Evolutionary conservation across 2,888 invertebrate species (phyloP).

Genomic region (Acholoe squamosa): DNA sequence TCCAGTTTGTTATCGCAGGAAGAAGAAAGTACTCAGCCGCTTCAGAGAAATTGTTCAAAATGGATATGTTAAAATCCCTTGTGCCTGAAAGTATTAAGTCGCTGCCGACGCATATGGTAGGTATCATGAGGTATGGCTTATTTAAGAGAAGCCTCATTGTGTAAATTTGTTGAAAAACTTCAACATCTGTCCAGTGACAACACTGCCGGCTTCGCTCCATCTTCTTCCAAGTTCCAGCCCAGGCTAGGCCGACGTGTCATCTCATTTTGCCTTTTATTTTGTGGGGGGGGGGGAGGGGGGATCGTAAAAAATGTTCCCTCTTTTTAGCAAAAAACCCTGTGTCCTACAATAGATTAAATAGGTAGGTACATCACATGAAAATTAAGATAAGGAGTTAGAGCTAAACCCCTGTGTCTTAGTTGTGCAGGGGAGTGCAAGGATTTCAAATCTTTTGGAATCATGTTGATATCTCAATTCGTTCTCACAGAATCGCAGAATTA

Average conservation of each 20-base stretch:
- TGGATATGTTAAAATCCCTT: slow-evolving; percentile 56
- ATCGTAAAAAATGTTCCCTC: too few relatives aligned
- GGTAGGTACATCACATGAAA: too few relatives aligned
- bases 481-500: too few relatives aligned
- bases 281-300: too few relatives aligned
- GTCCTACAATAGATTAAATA: too few relatives aligned
- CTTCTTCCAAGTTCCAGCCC: not conserved
- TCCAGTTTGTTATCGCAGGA: slow-evolving; percentile 26
- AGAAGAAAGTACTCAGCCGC: not conserved
- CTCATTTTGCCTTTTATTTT: too few relatives aligned
- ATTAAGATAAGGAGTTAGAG: too few relatives aligned
- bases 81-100: slow-evolving; percentile 46
- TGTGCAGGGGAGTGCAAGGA: too few relatives aligned
- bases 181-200: not conserved
- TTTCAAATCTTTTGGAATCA: too few relatives aligned
- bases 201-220: not conserved
- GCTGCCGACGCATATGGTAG: slow-evolving; percentile 62
- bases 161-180: not conserved
- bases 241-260: not conserved
- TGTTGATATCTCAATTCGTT: too few relatives aligned
- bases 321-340: too few relatives aligned
- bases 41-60: not conserved
- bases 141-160: not conserved
- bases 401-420: too few relatives aligned
- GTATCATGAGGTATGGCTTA: not conserved